These are phyloP conservation scores for Ochropleura leucogaster DNA, from an alignment of 2,888 invertebrate genomes.

Conservation along the genomic window DNA sequence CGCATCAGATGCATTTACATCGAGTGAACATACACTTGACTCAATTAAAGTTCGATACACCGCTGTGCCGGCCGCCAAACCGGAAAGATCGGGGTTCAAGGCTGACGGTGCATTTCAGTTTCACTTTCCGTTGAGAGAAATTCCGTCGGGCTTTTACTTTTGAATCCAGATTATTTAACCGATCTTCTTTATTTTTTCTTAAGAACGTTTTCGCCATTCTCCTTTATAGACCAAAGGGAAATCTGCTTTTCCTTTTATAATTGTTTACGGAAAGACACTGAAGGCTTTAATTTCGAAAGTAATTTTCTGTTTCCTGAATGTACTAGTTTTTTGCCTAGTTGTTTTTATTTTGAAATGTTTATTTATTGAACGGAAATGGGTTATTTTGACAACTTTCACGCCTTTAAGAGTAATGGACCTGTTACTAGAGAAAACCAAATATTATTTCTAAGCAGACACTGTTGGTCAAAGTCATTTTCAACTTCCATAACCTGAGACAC, in stretches of 20 bases:
- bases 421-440: constrained; percentile 11
- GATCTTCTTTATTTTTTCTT: not conserved
- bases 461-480: constrained; percentile 29
- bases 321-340: constrained; percentile 59
- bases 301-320: constrained; percentile 50
- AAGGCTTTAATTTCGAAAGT: constrained; percentile 56
- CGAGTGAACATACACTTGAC: constrained; percentile 68
- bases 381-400: constrained; percentile 29
- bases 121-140: constrained; percentile 62
- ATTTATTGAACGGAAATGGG: constrained; percentile 30
- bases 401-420: constrained; percentile 1
- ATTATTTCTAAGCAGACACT: constrained; percentile 23
- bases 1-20: constrained; percentile 46
- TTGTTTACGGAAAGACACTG: constrained; percentile 59
- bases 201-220: not conserved
- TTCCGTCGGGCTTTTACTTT: constrained; percentile 54
- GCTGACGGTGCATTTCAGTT: constrained; percentile 55
- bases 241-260: constrained; percentile 38
- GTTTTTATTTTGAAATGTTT: constrained; percentile 21
- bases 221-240: constrained; percentile 10
- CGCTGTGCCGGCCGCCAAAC: constrained; percentile 60
- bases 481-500: constrained; percentile 33
- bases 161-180: not conserved
- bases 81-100: constrained; percentile 70
- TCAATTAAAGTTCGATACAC: constrained; percentile 68